Evolutionary conservation across 2,113 vertebrate species (phyloP).

Genomic region (Notothenia coriiceps): DNA sequence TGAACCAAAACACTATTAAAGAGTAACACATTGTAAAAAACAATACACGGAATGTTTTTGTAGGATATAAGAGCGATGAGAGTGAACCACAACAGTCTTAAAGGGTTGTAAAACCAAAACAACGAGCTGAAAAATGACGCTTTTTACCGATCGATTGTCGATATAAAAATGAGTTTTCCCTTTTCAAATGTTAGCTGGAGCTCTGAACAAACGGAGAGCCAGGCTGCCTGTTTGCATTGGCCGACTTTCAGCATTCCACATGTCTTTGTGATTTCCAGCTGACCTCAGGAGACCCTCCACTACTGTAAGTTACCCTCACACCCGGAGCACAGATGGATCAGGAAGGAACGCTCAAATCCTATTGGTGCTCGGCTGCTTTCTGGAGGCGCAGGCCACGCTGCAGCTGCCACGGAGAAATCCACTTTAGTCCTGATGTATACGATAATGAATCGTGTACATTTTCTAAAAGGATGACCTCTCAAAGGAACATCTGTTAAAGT

Average conservation of each 20-base stretch:
- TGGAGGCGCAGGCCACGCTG: conserved; percentile 33
- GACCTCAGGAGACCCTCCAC: conserved; percentile 85
- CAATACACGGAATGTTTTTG: too few species aligned
- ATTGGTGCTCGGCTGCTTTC: conserved; percentile 45
- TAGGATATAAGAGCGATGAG: too few species aligned
- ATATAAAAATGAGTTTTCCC: not conserved
- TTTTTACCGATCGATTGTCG: too few species aligned
- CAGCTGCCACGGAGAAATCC: conserved; percentile 45
- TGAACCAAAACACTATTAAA: too few species aligned
- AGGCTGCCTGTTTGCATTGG: conserved; percentile 83
- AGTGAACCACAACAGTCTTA: too few species aligned
- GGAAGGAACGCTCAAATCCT: conserved; percentile 43
- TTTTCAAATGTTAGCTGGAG: conserved; percentile 23
- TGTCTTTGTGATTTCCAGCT: conserved; percentile 86
- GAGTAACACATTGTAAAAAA: too few species aligned
- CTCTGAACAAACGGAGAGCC: conserved; percentile 70
- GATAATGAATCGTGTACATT: conserved; percentile 13
- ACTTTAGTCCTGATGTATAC: conserved; percentile 13
- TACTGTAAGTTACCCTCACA: conserved; percentile 79
- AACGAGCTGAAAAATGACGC: too few species aligned
- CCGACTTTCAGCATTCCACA: conserved; percentile 83
- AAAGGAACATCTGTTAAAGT: not conserved
- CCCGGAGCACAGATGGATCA: conserved; percentile 78
- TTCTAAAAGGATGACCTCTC: not conserved
- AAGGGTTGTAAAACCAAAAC: not conserved